phyloP scores from a whole-genome alignment of 2,888 invertebrate species.

The Mimas tiliae region DNA sequence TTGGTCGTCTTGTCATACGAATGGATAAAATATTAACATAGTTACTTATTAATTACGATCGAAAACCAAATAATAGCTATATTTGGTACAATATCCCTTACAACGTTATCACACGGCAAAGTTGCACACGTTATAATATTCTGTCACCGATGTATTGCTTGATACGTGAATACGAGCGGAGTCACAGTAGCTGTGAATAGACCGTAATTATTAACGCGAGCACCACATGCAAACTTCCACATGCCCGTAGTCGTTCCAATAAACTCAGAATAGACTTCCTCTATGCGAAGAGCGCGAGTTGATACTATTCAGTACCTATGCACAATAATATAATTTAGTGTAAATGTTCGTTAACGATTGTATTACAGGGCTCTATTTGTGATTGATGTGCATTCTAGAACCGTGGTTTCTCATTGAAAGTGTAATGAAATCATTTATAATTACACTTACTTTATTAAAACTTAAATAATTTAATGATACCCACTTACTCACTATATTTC shows the following conservation, averaged over 20 bases:
- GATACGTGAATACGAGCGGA: slow-evolving; percentile 16
- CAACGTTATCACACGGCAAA: background rate
- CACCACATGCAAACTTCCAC: slow-evolving; percentile 39
- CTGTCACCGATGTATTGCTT: slow-evolving; percentile 10
- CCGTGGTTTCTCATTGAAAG: background rate
- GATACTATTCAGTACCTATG: slow-evolving; percentile 11
- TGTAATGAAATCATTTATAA: too few species aligned
- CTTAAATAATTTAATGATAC: too few species aligned
- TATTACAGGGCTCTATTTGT: background rate
- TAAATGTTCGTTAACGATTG: slow-evolving; percentile 13
- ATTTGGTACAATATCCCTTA: too few species aligned
- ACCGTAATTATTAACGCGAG: slow-evolving; percentile 47
- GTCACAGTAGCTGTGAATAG: slow-evolving; percentile 46
- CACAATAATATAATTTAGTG: slow-evolving; percentile 18
- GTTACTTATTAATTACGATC: too few species aligned
- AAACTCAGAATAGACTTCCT: slow-evolving; percentile 27
- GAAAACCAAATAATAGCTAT: too few species aligned
- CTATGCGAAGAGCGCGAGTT: slow-evolving; percentile 18
- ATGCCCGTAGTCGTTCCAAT: slow-evolving; percentile 27
- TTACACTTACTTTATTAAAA: too few species aligned
- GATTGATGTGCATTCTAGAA: background rate
- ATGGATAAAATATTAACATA: too few species aligned
- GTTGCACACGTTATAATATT: slow-evolving; percentile 9
- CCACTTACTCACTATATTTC: too few species aligned
- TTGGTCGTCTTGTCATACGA: too few species aligned